A percentile compares a stretch with the other conserved stretches of the same genome.
Conservation (phyloP, 2,113 vertebrate species). For the Maccullochella peelii region DNA sequence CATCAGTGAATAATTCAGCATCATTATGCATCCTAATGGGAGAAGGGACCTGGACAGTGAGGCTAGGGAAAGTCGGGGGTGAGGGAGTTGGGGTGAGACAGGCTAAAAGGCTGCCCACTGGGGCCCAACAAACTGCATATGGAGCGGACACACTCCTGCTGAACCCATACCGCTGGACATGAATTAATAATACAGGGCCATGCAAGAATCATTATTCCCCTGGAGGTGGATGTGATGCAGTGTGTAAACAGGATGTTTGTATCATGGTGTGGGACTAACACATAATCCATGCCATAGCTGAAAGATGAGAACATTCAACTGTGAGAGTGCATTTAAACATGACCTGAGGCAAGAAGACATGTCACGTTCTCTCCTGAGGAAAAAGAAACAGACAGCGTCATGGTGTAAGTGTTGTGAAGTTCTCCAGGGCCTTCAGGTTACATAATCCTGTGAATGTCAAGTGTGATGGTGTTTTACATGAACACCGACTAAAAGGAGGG, state of each 20-base stretch:
- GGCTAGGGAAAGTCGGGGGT: constrained; percentile 18
- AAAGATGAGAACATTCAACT: constrained; percentile 7
- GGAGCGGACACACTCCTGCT: constrained; percentile 36
- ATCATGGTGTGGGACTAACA: constrained; percentile 26
- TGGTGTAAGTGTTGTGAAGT: constrained; percentile 4
- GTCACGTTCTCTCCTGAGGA: constrained; percentile 25
- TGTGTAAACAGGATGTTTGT: constrained; percentile 58
- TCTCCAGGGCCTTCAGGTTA: constrained; percentile 32
- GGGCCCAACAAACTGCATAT: constrained; percentile 27
- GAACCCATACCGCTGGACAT: constrained; percentile 41
- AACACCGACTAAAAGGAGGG: not conserved
- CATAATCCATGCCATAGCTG: constrained; percentile 1
- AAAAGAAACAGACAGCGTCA: not conserved
- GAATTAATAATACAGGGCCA: constrained; percentile 65
- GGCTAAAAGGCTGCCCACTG: constrained; percentile 23
- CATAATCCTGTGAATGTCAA: constrained; percentile 33
- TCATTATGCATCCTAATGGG: constrained; percentile 62
- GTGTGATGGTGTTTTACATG: constrained; percentile 48
- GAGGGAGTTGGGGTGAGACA: constrained; percentile 13
- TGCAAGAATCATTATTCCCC: constrained; percentile 36
- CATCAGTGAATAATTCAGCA: constrained; percentile 76
- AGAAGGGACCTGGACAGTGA: constrained; percentile 37
- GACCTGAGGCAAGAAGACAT: constrained; percentile 44
- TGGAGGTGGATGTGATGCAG: constrained; percentile 33
- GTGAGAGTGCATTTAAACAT: constrained; percentile 30